Evolutionary conservation across 2,113 vertebrate species (phyloP).

Genomic region (Parotia lawesii): DNA sequence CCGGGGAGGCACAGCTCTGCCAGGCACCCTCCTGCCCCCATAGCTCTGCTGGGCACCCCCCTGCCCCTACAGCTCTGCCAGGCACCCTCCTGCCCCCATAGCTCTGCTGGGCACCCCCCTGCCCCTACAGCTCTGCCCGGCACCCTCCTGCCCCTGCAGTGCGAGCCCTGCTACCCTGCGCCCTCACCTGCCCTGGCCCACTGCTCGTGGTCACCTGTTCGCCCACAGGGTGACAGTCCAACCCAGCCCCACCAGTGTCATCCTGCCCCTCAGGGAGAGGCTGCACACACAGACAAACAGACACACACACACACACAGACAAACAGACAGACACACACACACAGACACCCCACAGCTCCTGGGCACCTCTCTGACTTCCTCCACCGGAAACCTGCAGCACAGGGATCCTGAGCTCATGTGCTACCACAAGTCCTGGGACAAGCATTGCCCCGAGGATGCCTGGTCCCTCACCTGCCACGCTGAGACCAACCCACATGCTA

Average conservation of each 20-base stretch:
- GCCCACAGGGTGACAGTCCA: background rate
- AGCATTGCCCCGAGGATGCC: accelerated
- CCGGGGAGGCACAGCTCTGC: accelerated
- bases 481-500: background rate
- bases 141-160: background rate
- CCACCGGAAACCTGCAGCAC: background rate
- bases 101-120: background rate
- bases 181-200: background rate
- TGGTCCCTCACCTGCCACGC: background rate
- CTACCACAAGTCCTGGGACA: background rate
- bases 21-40: background rate
- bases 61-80: background rate
- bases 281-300: accelerated
- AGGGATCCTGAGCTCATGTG: background rate
- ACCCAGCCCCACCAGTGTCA: background rate
- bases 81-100: background rate
- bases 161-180: background rate
- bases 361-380: background rate
- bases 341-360: background rate
- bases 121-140: accelerated
- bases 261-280: background rate
- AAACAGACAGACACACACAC: accelerated
- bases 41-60: background rate
- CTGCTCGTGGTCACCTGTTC: background rate
- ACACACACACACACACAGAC: accelerated